A percentile compares a stretch with the other conserved stretches of the same genome.
Evolutionary conservation across 2,797 vertebrate species (phyloP).

Genomic region (Oryzias sinensis): DNA sequence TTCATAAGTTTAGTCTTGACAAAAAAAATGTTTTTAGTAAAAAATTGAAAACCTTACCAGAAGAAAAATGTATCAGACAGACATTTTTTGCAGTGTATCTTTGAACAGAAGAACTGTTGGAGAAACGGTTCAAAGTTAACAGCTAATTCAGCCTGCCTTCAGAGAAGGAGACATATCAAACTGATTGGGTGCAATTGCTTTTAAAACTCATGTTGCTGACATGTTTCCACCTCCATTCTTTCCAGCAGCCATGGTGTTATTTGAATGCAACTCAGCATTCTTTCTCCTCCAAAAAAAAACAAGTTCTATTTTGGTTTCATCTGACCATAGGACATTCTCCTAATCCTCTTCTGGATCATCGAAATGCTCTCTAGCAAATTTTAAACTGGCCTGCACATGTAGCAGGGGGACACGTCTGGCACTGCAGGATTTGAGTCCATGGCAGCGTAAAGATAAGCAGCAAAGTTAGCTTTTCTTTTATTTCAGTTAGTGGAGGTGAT

Average conservation of each 20-base stretch:
- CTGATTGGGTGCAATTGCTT: conserved; percentile 64
- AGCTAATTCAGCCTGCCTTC: conserved; percentile 53
- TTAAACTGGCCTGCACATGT: too few relatives aligned
- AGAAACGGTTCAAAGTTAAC: conserved; percentile 16
- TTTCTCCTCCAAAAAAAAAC: too few relatives aligned
- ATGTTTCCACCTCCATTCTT: not conserved
- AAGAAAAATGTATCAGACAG: not conserved
- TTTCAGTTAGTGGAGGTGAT: conserved; percentile 54
- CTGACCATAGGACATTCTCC: too few relatives aligned
- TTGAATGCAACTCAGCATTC: too few relatives aligned
- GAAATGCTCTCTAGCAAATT: too few relatives aligned
- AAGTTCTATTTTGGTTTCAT: too few relatives aligned
- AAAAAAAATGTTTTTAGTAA: not conserved
- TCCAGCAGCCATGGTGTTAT: too few relatives aligned
- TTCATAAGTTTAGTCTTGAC: not conserved
- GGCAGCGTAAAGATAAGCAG: too few relatives aligned
- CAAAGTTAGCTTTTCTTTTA: conserved; percentile 59
- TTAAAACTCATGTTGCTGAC: conserved; percentile 56
- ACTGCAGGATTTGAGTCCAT: too few relatives aligned
- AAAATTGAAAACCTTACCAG: not conserved
- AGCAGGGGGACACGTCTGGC: too few relatives aligned
- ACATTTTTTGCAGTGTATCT: conserved; percentile 41
- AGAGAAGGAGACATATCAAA: conserved; percentile 47
- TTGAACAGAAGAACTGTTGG: conserved; percentile 22
- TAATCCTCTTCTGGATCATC: too few relatives aligned